Base-by-base conservation (phyloP, 2,888 invertebrate genomes). In the Anodontia alba region DNA sequence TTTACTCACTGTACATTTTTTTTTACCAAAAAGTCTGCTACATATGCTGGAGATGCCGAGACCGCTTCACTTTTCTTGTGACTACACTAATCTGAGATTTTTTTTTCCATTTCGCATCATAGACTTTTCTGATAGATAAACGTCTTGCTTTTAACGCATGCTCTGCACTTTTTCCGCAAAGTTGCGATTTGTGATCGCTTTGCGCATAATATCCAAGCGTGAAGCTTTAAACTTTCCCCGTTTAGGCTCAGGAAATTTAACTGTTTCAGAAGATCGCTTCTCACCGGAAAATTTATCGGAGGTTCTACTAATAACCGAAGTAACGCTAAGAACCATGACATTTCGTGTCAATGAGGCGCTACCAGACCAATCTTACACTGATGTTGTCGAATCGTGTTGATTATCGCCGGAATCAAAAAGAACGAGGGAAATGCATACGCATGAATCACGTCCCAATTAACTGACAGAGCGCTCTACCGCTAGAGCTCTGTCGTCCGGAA, bases 191-290 rank as follows among this genome's bases (percentile, higher is more conserved):
- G 46, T 70, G 46, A 46, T 43, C 15, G 8, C 20, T 23, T 46
- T n/a, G 20, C 31, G 7, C n/a, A 70, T 31, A 70, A 23, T 23
- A n/a, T 70, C 70, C 70, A 70, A 43, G 20, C 43, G n/a, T 70
- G 70, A 43, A 70, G 70, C 5, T n/a, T 26, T 5, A 70, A n/a
- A 17, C 12, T 29, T 26, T 1, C 46, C 10, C 5, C 7, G 26
- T 31, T 46, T 15, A 46, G n/a, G 8, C 20, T n/a, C 0, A 46
- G 7, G 20, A 38, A 8, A 17, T 46, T n/a, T n/a, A 46, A 46
- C 46, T 33, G 67, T 36, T 2, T 67, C 12, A 36, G n/a, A 5
- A 70, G 49, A 5, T 49, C 7, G 5, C 10, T 0, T n/a, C 12
- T 10, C 15, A 31, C 10, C 15, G 46, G 43, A 43, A 70, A 2